A percentile compares a stretch with the other conserved stretches of the same genome.
These are phyloP conservation scores for Pseudorectes ferrugineus DNA, from an alignment of 2,113 vertebrate species.

Conservation along the genomic window DNA sequence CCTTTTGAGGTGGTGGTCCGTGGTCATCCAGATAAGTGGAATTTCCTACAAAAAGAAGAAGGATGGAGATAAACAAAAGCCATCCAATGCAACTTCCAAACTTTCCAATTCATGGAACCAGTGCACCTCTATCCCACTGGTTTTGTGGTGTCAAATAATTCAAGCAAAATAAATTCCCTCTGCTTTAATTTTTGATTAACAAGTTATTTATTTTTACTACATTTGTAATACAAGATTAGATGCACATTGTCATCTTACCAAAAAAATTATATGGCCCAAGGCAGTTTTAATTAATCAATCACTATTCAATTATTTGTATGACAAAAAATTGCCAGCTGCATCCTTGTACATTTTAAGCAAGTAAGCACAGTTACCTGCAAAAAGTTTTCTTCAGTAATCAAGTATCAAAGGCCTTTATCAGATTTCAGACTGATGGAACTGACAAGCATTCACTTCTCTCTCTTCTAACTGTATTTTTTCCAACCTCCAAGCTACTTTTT, in stretches of 20 bases:
- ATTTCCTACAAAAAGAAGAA: conserved; percentile 76
- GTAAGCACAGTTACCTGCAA: background rate
- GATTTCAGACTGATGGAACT: background rate
- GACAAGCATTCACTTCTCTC: background rate
- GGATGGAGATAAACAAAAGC: conserved; percentile 4
- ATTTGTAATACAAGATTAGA: background rate
- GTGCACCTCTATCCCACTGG: background rate
- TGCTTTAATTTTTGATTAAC: background rate
- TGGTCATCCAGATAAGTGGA: conserved; percentile 96
- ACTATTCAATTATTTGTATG: background rate
- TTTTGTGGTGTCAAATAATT: background rate
- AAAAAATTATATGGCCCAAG: background rate
- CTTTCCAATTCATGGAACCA: background rate
- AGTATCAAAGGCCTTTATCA: background rate
- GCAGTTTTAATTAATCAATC: background rate
- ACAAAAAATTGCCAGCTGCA: background rate
- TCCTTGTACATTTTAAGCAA: background rate
- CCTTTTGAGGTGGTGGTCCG: conserved; percentile 83
- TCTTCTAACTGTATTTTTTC: background rate
- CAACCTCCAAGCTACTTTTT: background rate
- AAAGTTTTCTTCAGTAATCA: background rate
- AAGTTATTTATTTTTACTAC: background rate
- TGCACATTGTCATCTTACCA: background rate
- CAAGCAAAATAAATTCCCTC: background rate
- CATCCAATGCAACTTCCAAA: background rate